Evolutionary conservation across 2,888 invertebrate species (phyloP), one percentile per base, ranked within the genome.

Genomic region (Callyntrura sp.): DNA sequence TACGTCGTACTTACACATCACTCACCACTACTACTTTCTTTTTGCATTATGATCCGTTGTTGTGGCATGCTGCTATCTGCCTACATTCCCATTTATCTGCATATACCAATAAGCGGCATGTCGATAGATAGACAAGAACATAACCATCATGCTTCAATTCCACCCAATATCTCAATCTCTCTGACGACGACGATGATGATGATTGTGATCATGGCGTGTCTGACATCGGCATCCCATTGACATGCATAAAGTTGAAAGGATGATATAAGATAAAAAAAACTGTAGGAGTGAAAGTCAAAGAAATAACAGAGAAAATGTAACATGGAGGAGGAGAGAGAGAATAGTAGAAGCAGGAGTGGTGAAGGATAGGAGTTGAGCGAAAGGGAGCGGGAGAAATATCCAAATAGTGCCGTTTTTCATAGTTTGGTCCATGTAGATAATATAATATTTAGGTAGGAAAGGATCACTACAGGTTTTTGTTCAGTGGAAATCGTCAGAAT

Each of bases 161-260:
- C 28, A 55, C 2, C 48, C 73, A 85, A 68, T 65, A 84, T 85
- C 85, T 78, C 86, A 81, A 81, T 87, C 86, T 87, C 57, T 70
- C 55, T 62, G 45, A 14, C n/a, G n/a, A 28, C 55, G 73, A 78
- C n/a, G 55, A 55, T 23, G 78, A 76, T 76, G 60, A 70, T 87
- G 79, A 87, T 87, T 51, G 60, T 73, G 57, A 81, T 87, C 55
- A 81, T 78, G 78, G 78, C 78, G 78, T 78, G 78, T 78, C 78
- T 78, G 78, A 78, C 78, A 78, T 78, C 78, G 68, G 81, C 81
- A 81, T 70, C 81, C 81, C 81, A 65, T 70, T 88, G 79, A 88
- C 57, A 55, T 57, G 87, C 65, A 84, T 45, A 84, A 86, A 68
- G 81, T 73, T 57, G 87, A 70, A 82, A 57, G 78, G 78, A 78